Percentiles rank a stretch among this genome's conserved stretches.
phyloP scores from a whole-genome alignment of 1,140 invertebrate genomes.

The Drosophila bipectinata region DNA sequence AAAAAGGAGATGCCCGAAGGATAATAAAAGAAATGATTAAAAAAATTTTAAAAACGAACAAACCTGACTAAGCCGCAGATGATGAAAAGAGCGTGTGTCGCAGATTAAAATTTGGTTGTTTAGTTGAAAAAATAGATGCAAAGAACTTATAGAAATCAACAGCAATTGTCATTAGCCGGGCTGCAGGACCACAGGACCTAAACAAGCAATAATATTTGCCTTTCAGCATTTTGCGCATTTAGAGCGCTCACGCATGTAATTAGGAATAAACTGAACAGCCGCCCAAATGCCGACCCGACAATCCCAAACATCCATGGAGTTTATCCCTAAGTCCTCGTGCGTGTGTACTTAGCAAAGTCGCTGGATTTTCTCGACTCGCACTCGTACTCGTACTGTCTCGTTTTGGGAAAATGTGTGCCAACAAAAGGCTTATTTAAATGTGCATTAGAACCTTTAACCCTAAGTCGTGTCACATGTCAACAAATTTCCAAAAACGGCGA shows the following conservation, averaged over 20 bases:
- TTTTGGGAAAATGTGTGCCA: conserved; percentile 22
- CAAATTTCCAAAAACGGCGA: conserved; percentile 27
- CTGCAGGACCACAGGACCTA: conserved; percentile 23
- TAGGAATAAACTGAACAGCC: conserved; percentile 50
- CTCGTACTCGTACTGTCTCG: conserved; percentile 18
- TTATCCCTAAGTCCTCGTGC: conserved; percentile 49
- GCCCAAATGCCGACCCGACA: neutral
- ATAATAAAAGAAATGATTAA: conserved; percentile 47
- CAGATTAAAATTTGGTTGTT: conserved; percentile 52
- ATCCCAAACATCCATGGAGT: conserved; percentile 11
- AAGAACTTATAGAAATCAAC: conserved; percentile 31
- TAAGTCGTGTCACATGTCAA: conserved; percentile 68
- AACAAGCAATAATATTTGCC: conserved; percentile 64
- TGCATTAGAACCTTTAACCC: conserved; percentile 27
- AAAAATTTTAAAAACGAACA: conserved; percentile 32
- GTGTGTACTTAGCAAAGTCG: conserved; percentile 63
- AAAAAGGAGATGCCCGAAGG: conserved; percentile 25
- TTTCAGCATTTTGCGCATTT: conserved; percentile 57
- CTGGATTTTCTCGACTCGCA: conserved; percentile 35
- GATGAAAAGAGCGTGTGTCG: conserved; percentile 53
- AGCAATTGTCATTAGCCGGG: conserved; percentile 33
- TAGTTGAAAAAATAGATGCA: conserved; percentile 41
- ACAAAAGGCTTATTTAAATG: conserved; percentile 64
- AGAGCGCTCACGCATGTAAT: conserved; percentile 66
- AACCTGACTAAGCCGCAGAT: conserved; percentile 54